These are phyloP conservation scores for crab-eating macaque (Macaca fascicularis) DNA, from an alignment of 2,113 vertebrate species.

Conservation along the genomic window T2T-MFA8v1.1 NC_088375.1:58178001-58178500, in stretches of 20 bases:
- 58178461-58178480: neutral
- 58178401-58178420: neutral
- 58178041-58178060: neutral
- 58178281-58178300: neutral
- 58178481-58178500: neutral
- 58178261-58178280: neutral
- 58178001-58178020: neutral
- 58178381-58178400: neutral
- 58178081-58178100: neutral
- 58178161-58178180: neutral
- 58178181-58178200: neutral
- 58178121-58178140: neutral
- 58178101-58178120: neutral
- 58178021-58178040: neutral
- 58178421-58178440: conserved; percentile 15
- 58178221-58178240: neutral
- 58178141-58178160: neutral
- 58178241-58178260: neutral
- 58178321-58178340: neutral
- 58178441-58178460: conserved; percentile 6
- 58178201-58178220: neutral
- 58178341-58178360: neutral
- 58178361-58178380: neutral
- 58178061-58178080: neutral
- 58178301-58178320: neutral